Evolutionary conservation across 2,797 vertebrate genomes (phyloP).

Genomic region (Chanos chanos): DNA sequence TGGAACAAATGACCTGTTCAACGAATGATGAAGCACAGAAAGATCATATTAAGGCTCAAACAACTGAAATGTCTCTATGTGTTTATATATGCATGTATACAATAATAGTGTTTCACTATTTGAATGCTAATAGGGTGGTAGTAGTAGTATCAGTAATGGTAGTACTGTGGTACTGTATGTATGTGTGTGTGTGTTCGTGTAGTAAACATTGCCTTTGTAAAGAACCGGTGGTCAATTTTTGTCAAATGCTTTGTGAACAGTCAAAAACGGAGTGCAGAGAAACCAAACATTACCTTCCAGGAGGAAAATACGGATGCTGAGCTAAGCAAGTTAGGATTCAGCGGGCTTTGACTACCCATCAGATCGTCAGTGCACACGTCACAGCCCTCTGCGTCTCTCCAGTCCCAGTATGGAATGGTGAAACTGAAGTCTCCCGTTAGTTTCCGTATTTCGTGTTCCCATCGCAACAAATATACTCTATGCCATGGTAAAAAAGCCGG

Average conservation of each 20-base stretch:
- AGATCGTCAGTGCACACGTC: slow-evolving; percentile 87
- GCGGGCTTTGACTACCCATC: slow-evolving; percentile 77
- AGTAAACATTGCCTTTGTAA: too few species aligned
- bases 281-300: slow-evolving; percentile 78
- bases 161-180: too few species aligned
- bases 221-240: too few species aligned
- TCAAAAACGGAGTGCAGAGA: neutral
- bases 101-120: too few species aligned
- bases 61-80: too few species aligned
- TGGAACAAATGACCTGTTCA: slow-evolving; percentile 83
- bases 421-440: slow-evolving; percentile 80
- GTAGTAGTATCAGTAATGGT: too few species aligned
- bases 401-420: slow-evolving; percentile 93
- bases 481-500: slow-evolving; percentile 92
- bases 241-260: neutral
- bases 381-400: slow-evolving; percentile 83
- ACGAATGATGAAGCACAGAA: neutral
- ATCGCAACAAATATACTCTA: slow-evolving; percentile 82
- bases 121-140: too few species aligned
- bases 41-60: neutral
- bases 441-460: slow-evolving; percentile 86
- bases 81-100: too few species aligned
- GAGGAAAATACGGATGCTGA: slow-evolving; percentile 89
- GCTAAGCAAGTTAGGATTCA: slow-evolving; percentile 76
- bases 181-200: neutral